Base-by-base conservation (phyloP, 2,113 vertebrate species). In the Halichoeres trimaculatus region DNA sequence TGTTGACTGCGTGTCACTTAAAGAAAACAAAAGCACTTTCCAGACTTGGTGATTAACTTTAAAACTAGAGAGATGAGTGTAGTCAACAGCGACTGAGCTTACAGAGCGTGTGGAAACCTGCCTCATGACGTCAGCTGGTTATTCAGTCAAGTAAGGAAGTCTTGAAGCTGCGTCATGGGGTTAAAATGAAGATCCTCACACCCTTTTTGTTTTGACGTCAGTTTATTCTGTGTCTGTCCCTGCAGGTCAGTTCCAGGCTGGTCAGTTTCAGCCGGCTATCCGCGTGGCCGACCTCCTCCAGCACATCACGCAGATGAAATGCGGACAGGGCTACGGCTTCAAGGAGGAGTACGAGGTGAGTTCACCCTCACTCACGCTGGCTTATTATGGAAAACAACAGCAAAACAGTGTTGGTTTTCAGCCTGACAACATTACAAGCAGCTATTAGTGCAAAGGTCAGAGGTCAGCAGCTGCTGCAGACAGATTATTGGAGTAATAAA, bases 261-360 rank as follows among this genome's bases (percentile, higher is more conserved):
- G 97, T 1, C 96, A 98, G 93, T 96, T 98, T 85, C 97, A 98
- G 86, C 98, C 98, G 0, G 98, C 98, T 66, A 99, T 99, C 80
- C 94, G 98, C 1, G 98, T 99, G 36, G 98, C 98, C 0, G 98
- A 99, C 90, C 94, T 99, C 53, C 93, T 99, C n/a, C 98, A 99
- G 71, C 98, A 99, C 93, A 99, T 99, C 94, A 99, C 97, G 16
- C 98, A 99, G 95, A 99, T 99, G 98, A 99, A 99, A 82, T 94
- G 97, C 85, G 97, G 97, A 43, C 96, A 99, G 88, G 96, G 97
- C 67, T 99, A 99, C 0, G 98, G 98, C 1, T 99, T 99, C 91
- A 99, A 99, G 90, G 98, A 99, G 81, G 97, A 99, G 59, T 99
- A 99, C 1, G 97, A 99, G 97, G 98, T 99, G 60, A 78, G 45